Percentiles rank a stretch among this genome's conserved stretches.
Evolutionary conservation across 2,888 invertebrate species (phyloP).

Genomic region (Loripinus fragilis): DNA sequence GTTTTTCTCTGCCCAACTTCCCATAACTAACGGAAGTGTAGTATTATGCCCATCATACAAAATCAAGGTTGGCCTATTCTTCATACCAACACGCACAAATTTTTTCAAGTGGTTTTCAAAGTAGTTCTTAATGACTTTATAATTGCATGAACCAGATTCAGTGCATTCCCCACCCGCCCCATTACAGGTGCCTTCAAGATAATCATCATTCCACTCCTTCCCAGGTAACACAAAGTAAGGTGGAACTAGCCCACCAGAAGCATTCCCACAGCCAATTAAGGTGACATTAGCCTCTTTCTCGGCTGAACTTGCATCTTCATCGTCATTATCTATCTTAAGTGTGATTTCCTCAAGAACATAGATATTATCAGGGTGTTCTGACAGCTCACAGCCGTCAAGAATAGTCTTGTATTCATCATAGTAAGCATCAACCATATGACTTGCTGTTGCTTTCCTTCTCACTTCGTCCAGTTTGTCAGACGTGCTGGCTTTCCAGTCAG

Average conservation of each 20-base stretch:
- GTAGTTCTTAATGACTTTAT: not conserved
- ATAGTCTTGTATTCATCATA: not conserved
- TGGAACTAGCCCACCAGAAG: constrained; percentile 1
- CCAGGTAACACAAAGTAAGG: not conserved
- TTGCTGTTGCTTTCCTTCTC: not conserved
- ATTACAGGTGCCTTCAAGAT: constrained; percentile 1
- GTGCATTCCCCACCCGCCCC: not conserved
- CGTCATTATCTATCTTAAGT: not conserved
- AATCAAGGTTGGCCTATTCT: not conserved
- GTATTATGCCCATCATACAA: constrained; percentile 7
- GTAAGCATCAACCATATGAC: not conserved
- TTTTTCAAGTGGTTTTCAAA: not conserved
- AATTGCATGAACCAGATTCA: not conserved
- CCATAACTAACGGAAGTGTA: not conserved
- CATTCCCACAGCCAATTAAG: constrained; percentile 3
- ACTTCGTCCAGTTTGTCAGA: not conserved
- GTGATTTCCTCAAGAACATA: not conserved
- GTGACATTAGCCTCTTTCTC: not conserved
- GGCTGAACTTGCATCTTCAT: not conserved
- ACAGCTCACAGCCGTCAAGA: not conserved
- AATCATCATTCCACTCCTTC: not conserved
- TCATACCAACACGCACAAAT: not conserved
- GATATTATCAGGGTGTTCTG: not conserved
- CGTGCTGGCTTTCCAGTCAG: not conserved
- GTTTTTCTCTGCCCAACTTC: not conserved